Evolutionary conservation across 2,797 vertebrate genomes (phyloP).

Genomic region (Agapornis canus): DNA sequence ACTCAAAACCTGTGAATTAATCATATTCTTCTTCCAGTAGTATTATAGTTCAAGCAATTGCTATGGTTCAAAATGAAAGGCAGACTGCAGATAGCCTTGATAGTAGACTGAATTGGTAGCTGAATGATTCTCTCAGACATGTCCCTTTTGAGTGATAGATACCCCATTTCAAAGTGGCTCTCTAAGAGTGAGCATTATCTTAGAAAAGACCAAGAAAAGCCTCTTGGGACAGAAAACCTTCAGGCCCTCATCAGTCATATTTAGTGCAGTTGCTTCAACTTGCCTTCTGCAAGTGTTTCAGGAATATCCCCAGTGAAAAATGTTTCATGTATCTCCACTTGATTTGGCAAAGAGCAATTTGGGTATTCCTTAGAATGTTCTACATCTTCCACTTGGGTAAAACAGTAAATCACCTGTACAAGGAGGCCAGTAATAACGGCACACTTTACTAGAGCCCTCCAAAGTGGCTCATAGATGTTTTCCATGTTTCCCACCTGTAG

Average conservation of each 20-base stretch:
- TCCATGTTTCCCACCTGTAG: neutral
- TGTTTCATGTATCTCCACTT: accelerated
- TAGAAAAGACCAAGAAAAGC: neutral
- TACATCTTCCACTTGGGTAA: neutral
- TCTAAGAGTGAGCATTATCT: neutral
- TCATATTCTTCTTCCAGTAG: neutral
- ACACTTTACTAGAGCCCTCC: neutral
- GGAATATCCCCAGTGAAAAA: neutral
- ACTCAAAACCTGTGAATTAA: neutral
- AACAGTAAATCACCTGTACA: neutral
- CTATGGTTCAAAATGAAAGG: neutral
- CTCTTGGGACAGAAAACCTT: neutral
- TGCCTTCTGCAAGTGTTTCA: neutral
- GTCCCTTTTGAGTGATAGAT: neutral
- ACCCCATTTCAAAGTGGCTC: neutral
- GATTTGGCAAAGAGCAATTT: neutral
- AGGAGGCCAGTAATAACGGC: neutral
- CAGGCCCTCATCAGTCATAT: neutral
- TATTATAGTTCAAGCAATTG: neutral
- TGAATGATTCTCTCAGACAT: neutral
- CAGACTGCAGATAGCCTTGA: neutral
- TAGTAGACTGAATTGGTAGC: neutral
- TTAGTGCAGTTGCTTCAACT: neutral
- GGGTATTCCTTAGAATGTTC: neutral
- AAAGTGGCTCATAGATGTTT: neutral